Evolutionary conservation across 2,113 vertebrate species (phyloP).

Genomic region (Gracilinanus agilis): DNA sequence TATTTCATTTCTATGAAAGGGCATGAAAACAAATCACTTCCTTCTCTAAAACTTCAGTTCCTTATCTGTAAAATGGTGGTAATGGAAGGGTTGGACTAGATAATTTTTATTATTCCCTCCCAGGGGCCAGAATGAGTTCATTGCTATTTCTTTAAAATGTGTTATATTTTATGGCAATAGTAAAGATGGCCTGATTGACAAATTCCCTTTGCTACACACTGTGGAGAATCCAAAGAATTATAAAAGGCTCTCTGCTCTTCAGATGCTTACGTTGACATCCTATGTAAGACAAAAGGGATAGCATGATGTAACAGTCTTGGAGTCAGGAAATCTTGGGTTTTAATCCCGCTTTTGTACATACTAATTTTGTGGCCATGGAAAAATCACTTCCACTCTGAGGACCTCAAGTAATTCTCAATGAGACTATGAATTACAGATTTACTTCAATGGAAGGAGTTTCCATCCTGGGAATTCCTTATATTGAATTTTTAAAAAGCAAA

Average conservation of each 20-base stretch:
- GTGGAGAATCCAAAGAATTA: too few species aligned
- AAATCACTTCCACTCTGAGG: background rate
- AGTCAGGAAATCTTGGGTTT: background rate
- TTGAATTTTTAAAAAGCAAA: background rate
- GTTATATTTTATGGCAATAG: too few species aligned
- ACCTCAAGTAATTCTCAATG: background rate
- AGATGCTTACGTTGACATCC: background rate
- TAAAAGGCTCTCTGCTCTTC: background rate
- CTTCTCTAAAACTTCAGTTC: too few species aligned
- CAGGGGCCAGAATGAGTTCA: too few species aligned
- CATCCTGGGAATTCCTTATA: background rate
- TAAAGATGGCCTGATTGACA: too few species aligned
- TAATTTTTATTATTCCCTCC: too few species aligned
- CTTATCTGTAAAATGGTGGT: too few species aligned
- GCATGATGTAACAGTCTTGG: background rate
- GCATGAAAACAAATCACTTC: too few species aligned
- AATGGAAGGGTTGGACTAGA: too few species aligned
- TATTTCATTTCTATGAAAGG: too few species aligned
- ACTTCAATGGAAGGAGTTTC: background rate
- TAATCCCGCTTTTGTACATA: background rate
- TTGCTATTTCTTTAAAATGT: too few species aligned
- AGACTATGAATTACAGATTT: background rate
- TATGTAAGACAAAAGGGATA: background rate
- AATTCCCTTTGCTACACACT: too few species aligned
- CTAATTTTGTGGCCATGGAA: background rate